These are phyloP conservation scores for Amphilophus citrinellus DNA, from an alignment of 2,113 vertebrate genomes.

Conservation along the genomic window DNA sequence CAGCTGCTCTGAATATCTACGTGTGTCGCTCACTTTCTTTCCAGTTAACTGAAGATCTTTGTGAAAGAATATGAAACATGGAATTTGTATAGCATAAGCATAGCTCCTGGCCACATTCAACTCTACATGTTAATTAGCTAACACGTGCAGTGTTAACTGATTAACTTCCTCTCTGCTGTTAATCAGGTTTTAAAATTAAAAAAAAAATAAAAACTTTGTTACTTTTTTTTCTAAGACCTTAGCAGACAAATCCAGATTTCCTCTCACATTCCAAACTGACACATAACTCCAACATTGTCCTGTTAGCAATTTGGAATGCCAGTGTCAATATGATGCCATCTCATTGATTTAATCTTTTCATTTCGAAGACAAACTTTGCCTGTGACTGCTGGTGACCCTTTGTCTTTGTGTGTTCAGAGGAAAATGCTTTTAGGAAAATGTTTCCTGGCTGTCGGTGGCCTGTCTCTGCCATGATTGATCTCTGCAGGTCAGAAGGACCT, in stretches of 20 bases:
- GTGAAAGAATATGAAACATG: slow-evolving; percentile 1
- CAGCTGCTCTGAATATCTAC: slow-evolving; percentile 31
- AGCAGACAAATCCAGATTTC: neutral
- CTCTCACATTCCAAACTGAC: neutral
- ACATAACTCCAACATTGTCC: neutral
- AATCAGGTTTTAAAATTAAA: neutral
- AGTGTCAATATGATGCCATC: slow-evolving; percentile 1
- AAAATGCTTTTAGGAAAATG: slow-evolving; percentile 76
- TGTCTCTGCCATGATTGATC: slow-evolving; percentile 72
- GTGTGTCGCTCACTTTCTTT: neutral
- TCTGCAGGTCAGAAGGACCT: slow-evolving; percentile 60
- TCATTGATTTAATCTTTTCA: slow-evolving; percentile 39
- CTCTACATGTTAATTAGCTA: slow-evolving; percentile 20
- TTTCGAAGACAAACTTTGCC: slow-evolving; percentile 59
- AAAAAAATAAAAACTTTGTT: neutral
- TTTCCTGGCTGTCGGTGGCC: slow-evolving; percentile 48
- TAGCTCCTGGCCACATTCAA: neutral
- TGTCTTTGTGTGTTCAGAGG: slow-evolving; percentile 63
- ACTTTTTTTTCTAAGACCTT: neutral
- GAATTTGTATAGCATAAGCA: neutral
- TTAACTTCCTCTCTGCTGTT: too few relatives aligned
- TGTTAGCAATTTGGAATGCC: slow-evolving; percentile 7
- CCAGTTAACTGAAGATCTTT: neutral
- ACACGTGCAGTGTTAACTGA: neutral
- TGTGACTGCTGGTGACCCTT: slow-evolving; percentile 52